phyloP scores from a whole-genome alignment of 2,888 invertebrate genomes.

The Agrochola macilenta region DNA sequence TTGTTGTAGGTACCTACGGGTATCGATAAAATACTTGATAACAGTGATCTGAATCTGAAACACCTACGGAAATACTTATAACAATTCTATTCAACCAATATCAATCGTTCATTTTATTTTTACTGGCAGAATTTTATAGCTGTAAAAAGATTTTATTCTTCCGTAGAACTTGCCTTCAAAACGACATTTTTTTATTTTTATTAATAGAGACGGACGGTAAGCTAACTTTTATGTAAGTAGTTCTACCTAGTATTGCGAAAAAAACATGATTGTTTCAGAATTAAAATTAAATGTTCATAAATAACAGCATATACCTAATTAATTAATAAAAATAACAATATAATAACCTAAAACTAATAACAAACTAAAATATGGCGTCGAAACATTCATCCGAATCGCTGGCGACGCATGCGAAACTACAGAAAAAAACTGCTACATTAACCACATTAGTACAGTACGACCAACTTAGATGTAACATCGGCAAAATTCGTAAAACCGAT shows the following conservation, averaged over 20 bases:
- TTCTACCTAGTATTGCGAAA: too few species aligned
- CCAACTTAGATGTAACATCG: too few species aligned
- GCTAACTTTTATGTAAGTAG: background rate
- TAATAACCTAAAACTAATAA: too few species aligned
- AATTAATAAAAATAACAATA: too few species aligned
- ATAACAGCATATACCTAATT: too few species aligned
- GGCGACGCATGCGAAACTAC: background rate
- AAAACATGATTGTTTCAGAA: too few species aligned
- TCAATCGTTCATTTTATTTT: background rate
- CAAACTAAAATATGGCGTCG: too few species aligned
- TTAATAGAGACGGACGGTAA: background rate
- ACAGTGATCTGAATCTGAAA: background rate
- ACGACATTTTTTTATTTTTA: too few species aligned
- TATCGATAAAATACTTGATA: background rate
- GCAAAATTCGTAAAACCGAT: too few species aligned
- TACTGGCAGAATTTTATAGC: background rate
- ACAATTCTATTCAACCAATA: conserved; percentile 3
- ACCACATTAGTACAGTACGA: background rate
- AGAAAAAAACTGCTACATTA: background rate
- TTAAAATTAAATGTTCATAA: too few species aligned
- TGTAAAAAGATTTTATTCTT: background rate
- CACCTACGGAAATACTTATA: background rate
- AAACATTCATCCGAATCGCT: background rate
- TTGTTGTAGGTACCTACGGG: background rate
- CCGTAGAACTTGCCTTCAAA: background rate